A percentile compares a stretch with the other conserved stretches of the same genome.
phyloP scores from a whole-genome alignment of 2,113 vertebrate genomes.

The Glareola pratincola region DNA sequence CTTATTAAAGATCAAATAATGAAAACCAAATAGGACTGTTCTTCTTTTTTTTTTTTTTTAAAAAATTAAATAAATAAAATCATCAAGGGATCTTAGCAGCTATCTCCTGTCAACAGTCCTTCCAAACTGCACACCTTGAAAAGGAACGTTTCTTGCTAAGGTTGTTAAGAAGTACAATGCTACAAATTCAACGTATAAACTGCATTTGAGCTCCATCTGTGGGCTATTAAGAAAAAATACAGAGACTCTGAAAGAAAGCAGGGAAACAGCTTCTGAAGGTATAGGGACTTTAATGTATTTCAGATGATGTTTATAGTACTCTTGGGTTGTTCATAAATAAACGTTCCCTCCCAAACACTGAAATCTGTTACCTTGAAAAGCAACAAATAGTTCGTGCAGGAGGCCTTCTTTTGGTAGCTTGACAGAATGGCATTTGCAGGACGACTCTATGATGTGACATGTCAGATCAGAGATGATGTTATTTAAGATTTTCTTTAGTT shows the following conservation, averaged over 20 bases:
- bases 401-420: slow-evolving; percentile 39
- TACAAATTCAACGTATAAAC: background rate
- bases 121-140: background rate
- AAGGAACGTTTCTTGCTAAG: accelerated
- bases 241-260: background rate
- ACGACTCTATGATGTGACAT: slow-evolving; percentile 39
- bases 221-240: slow-evolving; percentile 52
- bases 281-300: background rate
- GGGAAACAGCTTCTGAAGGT: background rate
- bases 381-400: slow-evolving; percentile 65
- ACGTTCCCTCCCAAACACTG: background rate
- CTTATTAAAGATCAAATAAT: background rate
- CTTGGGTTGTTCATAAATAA: background rate
- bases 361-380: slow-evolving; percentile 67
- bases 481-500: slow-evolving; percentile 48
- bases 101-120: background rate
- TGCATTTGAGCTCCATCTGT: slow-evolving; percentile 72
- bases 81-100: too few relatives aligned
- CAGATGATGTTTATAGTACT: background rate
- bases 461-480: slow-evolving; percentile 56
- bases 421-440: slow-evolving; percentile 66
- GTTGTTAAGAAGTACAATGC: background rate
- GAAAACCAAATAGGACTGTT: background rate
- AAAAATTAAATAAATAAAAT: background rate
- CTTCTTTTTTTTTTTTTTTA: too few relatives aligned